Evolutionary conservation across 2,888 invertebrate genomes (phyloP), one percentile per base, ranked within the genome.

Genomic region (Drosophila lutescens): DNA sequence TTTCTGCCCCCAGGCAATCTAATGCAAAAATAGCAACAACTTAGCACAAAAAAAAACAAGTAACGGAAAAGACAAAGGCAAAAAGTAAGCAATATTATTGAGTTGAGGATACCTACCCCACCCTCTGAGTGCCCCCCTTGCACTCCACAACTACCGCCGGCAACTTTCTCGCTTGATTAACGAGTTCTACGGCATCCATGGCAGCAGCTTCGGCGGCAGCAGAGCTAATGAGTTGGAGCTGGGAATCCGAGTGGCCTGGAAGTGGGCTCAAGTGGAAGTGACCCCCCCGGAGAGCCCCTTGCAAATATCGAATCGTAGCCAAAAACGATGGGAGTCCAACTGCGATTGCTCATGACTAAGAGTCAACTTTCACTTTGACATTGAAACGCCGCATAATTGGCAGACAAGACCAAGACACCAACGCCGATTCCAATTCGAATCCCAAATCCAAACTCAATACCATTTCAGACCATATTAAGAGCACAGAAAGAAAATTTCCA

Each of bases 341-440:
- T 51, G 61, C 9, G 62, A 73, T 50, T 71, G 78, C 54, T 56
- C 72, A 74, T 77, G 67, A 66, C 76, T 62, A 72, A 80, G 82
- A 89, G 86, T 83, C 84, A 90, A 91, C 91, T 91, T 91, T 91
- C 91, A 91, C 91, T 91, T 88, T 91, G 91, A 91, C 91, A 91
- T 91, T 91, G 91, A 91, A 91, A 90, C 83, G 70, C 79, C 73
- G 54, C 62, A 80, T 74, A 86, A 86, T 88, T 83, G 80, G 80
- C 70, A 74, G 65, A 53, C 43, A 68, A 76, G 61, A 49, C 41
- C 47, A 47, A 47, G 47, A 15, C 30, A 47, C 47, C 47, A 47
- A 47, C 30, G 30, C 46, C 44, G 44, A 23, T 4, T 44, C 7
- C 44, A 8, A 44, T 13, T 23, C 23, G 2, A 23, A 46, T 46